These are phyloP conservation scores for Zygothrica quintamaculata DNA, from an alignment of 2,888 invertebrate genomes.

Conservation along the genomic window DNA sequence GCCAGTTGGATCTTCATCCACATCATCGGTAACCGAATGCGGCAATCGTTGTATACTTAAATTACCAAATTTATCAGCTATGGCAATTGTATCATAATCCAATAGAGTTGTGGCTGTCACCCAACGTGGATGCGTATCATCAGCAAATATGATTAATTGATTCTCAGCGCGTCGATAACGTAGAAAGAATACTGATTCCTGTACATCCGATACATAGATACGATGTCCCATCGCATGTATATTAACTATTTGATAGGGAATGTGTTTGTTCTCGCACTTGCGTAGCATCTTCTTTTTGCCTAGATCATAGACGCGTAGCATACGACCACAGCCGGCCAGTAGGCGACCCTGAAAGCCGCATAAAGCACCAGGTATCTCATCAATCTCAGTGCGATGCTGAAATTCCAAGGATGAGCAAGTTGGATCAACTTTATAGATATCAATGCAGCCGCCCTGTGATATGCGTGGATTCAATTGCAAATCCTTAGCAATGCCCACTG, in stretches of 20 bases:
- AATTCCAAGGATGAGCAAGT: slow-evolving; percentile 94
- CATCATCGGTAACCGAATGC: slow-evolving; percentile 96
- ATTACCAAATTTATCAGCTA: slow-evolving; percentile 99
- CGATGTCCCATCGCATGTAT: slow-evolving; percentile 97
- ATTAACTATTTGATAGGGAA: slow-evolving; percentile 97
- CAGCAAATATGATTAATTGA: slow-evolving; percentile 98
- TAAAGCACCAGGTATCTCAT: slow-evolving; percentile 95
- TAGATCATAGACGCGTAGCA: slow-evolving; percentile 96
- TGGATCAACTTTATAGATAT: slow-evolving; percentile 90
- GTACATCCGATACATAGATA: slow-evolving; percentile 97
- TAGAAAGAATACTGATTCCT: slow-evolving; percentile 98
- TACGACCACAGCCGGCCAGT: slow-evolving; percentile 95
- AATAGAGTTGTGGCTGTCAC: slow-evolving; percentile 95
- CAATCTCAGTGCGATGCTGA: slow-evolving; percentile 96
- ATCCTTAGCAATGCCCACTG: slow-evolving; percentile 97
- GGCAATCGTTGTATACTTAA: slow-evolving; percentile 95
- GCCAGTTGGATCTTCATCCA: slow-evolving; percentile 99
- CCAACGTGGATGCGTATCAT: slow-evolving; percentile 99
- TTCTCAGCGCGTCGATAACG: slow-evolving; percentile 98
- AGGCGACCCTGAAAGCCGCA: slow-evolving; percentile 96
- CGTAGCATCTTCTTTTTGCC: slow-evolving; percentile 97
- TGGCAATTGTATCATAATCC: slow-evolving; percentile 98
- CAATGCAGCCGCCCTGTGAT: slow-evolving; percentile 92
- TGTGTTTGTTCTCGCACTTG: slow-evolving; percentile 99
- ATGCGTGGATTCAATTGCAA: slow-evolving; percentile 94